Percentiles rank a stretch among this genome's conserved stretches.
phyloP scores from a whole-genome alignment of 2,888 invertebrate species.

The Lithophane ornitopus region DNA sequence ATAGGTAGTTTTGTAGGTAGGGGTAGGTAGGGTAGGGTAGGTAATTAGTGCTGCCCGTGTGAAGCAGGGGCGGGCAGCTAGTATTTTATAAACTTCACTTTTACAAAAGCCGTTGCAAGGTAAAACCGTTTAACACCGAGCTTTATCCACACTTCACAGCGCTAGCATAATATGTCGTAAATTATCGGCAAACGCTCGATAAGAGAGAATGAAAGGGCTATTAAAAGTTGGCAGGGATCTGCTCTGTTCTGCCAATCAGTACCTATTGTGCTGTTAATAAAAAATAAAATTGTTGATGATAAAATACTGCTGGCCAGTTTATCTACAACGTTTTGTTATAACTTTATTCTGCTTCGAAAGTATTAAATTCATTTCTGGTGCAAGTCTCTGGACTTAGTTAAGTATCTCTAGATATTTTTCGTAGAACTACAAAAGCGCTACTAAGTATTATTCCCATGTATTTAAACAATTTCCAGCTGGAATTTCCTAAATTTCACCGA shows the following conservation, averaged over 20 bases:
- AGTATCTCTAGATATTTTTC: constrained; percentile 25
- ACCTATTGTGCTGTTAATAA: constrained; percentile 33
- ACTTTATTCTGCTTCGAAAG: not conserved
- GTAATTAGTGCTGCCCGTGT: too few relatives aligned
- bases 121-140: constrained; percentile 8
- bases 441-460: constrained; percentile 59
- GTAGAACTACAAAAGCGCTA: constrained; percentile 34
- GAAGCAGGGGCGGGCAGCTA: too few relatives aligned
- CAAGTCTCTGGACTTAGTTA: not conserved
- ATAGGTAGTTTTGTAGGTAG: too few relatives aligned
- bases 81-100: not conserved
- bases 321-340: not conserved
- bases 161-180: constrained; percentile 40
- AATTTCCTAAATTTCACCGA: constrained; percentile 66
- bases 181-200: constrained; percentile 45
- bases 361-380: not conserved
- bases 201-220: constrained; percentile 57
- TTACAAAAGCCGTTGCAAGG: not conserved
- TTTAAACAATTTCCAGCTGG: constrained; percentile 69
- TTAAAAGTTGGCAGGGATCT: constrained; percentile 49
- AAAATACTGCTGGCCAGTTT: constrained; percentile 13
- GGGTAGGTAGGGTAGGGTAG: too few relatives aligned
- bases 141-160: constrained; percentile 15
- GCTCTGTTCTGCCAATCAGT: constrained; percentile 53
- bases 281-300: constrained; percentile 22